Conservation (phyloP, 1,140 invertebrate genomes). For the Amphibalanus amphitrite region DNA sequence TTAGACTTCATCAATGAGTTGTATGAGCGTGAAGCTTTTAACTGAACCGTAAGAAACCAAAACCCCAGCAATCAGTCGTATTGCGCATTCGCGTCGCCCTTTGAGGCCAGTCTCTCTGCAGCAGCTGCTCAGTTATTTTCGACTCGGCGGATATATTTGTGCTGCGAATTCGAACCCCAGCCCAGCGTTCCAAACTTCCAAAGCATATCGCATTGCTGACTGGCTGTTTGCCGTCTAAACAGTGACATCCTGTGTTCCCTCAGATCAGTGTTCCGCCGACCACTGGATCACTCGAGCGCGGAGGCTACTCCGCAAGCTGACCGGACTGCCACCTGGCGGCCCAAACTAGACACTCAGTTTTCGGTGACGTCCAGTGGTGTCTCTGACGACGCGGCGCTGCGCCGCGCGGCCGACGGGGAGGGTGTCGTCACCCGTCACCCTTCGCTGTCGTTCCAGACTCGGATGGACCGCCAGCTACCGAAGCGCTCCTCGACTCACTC, state of each 20-base stretch:
- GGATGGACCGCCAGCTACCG: neutral
- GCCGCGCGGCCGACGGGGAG: too few species aligned
- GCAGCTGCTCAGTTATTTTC: too few species aligned
- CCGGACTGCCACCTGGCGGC: neutral
- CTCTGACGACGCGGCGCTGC: neutral
- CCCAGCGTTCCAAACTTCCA: too few species aligned
- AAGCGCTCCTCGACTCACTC: neutral
- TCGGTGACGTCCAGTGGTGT: neutral
- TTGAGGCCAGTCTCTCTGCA: too few species aligned
- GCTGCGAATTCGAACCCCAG: too few species aligned
- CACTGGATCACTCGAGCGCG: neutral
- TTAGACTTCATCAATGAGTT: too few species aligned
- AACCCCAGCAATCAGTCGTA: too few species aligned
- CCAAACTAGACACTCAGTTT: neutral
- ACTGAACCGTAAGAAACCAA: too few species aligned
- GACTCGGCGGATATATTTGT: too few species aligned
- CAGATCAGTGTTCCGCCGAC: neutral
- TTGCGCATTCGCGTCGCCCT: too few species aligned
- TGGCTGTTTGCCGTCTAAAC: neutral
- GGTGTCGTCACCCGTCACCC: neutral
- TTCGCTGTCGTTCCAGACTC: neutral
- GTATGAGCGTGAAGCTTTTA: too few species aligned
- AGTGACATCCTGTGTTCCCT: neutral
- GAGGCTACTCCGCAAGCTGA: neutral
- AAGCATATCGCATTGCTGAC: too few species aligned